Percentiles rank a stretch among this genome's conserved stretches.
These are phyloP conservation scores for Hippocampus zosterae DNA, from an alignment of 2,113 vertebrate species.

Conservation along the genomic window DNA sequence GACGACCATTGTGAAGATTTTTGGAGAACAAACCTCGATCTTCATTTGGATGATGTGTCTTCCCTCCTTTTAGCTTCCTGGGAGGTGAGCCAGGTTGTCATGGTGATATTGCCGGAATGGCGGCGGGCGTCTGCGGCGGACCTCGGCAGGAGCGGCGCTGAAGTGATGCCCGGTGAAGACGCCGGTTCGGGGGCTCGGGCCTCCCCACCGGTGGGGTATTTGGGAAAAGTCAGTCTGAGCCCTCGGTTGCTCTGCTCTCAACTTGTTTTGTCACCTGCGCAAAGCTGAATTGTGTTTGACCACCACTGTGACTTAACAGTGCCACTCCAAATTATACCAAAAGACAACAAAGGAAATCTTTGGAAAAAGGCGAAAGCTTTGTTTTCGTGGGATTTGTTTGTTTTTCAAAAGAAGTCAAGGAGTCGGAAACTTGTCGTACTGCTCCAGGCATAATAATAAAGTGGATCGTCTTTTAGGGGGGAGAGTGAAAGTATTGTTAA, in stretches of 20 bases:
- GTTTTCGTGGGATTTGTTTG: neutral
- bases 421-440: no score
- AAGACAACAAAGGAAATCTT: constrained; percentile 83
- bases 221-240: constrained; percentile 92
- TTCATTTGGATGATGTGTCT: no score
- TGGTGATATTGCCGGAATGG: constrained; percentile 80
- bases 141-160: constrained; percentile 81
- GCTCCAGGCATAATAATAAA: no score
- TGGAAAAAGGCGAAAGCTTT: constrained; percentile 88
- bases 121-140: constrained; percentile 72
- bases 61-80: constrained; percentile 43
- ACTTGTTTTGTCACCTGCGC: constrained; percentile 78
- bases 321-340: constrained; percentile 45
- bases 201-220: constrained; percentile 91
- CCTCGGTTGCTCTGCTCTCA: constrained; percentile 74
- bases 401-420: no score
- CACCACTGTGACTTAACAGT: constrained; percentile 47
- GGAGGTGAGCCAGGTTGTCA: constrained; percentile 59
- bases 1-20: no score
- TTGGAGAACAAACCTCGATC: no score
- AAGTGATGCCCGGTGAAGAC: constrained; percentile 88
- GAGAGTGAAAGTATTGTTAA: no score
- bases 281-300: constrained; percentile 83
- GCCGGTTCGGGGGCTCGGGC: constrained; percentile 87
- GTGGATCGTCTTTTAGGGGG: no score